Conservation (phyloP, 2,797 vertebrate species). For the Rhadinocentrus ornatus region DNA sequence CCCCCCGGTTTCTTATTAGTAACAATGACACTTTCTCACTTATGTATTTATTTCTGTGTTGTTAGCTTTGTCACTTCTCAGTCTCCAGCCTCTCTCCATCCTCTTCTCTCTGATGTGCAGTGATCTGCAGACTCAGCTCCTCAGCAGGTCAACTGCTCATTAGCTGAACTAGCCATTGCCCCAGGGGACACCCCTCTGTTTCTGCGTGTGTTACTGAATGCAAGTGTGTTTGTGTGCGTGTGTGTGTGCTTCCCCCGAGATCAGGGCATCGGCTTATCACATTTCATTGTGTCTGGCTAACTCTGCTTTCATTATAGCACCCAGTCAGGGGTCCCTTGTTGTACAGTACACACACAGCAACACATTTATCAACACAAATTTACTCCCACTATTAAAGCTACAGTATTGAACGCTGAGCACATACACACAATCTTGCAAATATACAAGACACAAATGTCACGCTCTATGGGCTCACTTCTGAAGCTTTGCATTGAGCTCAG, state of each 20-base stretch:
- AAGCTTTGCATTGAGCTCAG: conserved; percentile 42
- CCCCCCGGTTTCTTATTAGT: conserved; percentile 1
- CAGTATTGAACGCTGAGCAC: conserved; percentile 27
- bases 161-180: conserved; percentile 76
- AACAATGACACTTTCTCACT: conserved; percentile 36
- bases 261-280: conserved; percentile 75
- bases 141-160: conserved; percentile 83
- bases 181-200: conserved; percentile 64
- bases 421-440: conserved; percentile 46
- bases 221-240: conserved; percentile 26
- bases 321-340: conserved; percentile 74
- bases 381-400: conserved; percentile 26
- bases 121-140: conserved; percentile 70
- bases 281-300: conserved; percentile 80
- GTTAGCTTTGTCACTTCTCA: conserved; percentile 35
- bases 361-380: conserved; percentile 21
- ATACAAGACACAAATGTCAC: conserved; percentile 55
- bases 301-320: conserved; percentile 78
- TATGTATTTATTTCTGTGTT: conserved; percentile 19
- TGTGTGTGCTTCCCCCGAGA: conserved; percentile 50
- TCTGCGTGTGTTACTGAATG: conserved; percentile 38
- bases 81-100: conserved; percentile 36
- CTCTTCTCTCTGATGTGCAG: conserved; percentile 60
- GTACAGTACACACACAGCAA: conserved; percentile 41
- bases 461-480: conserved; percentile 32